These are phyloP conservation scores for Puma concolor DNA, from an alignment of 2,113 vertebrate species.

Conservation along the genomic window DNA sequence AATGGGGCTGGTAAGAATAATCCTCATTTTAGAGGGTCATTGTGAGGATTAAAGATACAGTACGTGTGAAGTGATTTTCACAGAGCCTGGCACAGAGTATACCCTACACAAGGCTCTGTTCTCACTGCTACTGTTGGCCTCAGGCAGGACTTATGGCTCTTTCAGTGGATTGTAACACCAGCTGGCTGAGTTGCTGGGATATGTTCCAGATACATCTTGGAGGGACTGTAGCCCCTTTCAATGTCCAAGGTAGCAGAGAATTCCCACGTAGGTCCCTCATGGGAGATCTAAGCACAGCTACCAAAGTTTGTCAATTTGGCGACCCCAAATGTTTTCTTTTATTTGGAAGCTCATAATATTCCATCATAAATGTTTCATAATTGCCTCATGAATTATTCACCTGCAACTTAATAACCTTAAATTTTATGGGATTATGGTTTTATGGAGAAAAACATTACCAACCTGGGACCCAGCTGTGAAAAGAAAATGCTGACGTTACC, in stretches of 20 bases:
- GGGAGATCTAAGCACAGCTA: neutral
- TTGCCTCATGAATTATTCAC: conserved; percentile 81
- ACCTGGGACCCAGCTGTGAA: conserved; percentile 69
- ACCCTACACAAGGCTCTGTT: neutral
- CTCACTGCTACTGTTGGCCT: neutral
- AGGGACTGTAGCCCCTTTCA: neutral
- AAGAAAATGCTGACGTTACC: conserved; percentile 70
- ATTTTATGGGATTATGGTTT: conserved; percentile 76
- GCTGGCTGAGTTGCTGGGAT: neutral
- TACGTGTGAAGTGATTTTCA: neutral
- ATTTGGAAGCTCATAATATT: conserved; percentile 65
- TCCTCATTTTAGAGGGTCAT: neutral
- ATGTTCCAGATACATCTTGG: neutral
- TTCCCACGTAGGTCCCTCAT: neutral
- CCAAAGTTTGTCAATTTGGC: conserved; percentile 49
- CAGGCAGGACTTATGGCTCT: neutral
- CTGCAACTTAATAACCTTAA: conserved; percentile 80
- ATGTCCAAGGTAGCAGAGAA: neutral
- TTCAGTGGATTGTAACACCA: neutral
- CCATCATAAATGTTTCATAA: conserved; percentile 78
- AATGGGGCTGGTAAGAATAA: neutral
- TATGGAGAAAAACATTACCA: conserved; percentile 65
- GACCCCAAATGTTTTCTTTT: conserved; percentile 69
- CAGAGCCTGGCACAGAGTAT: fast-evolving
- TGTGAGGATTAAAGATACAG: neutral